phyloP scores from a whole-genome alignment of 2,797 vertebrate genomes.

The Gobionotothen gibberifrons region DNA sequence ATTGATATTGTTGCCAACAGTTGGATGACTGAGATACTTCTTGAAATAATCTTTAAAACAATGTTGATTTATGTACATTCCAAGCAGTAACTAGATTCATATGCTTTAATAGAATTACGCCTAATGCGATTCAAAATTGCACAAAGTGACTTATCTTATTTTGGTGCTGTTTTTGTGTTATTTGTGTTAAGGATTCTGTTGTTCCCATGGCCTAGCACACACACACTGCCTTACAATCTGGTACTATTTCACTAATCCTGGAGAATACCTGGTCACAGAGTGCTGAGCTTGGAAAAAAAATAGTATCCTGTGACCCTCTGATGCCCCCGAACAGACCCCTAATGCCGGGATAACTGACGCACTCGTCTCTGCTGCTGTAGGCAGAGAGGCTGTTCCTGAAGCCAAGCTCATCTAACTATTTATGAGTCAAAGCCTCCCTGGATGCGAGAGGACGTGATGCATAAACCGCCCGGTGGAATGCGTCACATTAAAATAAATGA shows the following conservation, averaged over 20 bases:
- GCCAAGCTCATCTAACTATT: constrained; percentile 73
- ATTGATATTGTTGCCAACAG: not conserved
- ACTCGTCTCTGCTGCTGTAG: constrained; percentile 59
- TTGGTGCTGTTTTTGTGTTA: constrained; percentile 12
- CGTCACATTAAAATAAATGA: constrained; percentile 88
- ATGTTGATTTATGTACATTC: not conserved
- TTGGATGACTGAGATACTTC: not conserved
- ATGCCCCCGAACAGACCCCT: constrained; percentile 51
- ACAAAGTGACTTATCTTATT: constrained; percentile 12
- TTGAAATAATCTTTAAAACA: constrained; percentile 2
- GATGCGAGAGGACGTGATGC: constrained; percentile 67
- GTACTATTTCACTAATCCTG: constrained; percentile 65
- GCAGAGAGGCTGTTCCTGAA: constrained; percentile 56
- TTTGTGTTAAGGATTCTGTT: constrained; percentile 24
- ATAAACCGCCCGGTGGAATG: constrained; percentile 79
- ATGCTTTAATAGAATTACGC: constrained; percentile 5
- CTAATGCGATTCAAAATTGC: constrained; percentile 10
- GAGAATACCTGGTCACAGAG: constrained; percentile 50
- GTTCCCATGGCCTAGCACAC: constrained; percentile 8
- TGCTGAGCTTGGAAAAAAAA: constrained; percentile 43
- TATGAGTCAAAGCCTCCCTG: constrained; percentile 73
- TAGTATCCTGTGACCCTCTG: constrained; percentile 55
- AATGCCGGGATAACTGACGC: constrained; percentile 59
- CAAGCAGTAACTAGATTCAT: not conserved
- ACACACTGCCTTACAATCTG: constrained; percentile 28